Base-by-base conservation (phyloP, 2,113 vertebrate genomes). In the Chrysochloris asiatica region DNA sequence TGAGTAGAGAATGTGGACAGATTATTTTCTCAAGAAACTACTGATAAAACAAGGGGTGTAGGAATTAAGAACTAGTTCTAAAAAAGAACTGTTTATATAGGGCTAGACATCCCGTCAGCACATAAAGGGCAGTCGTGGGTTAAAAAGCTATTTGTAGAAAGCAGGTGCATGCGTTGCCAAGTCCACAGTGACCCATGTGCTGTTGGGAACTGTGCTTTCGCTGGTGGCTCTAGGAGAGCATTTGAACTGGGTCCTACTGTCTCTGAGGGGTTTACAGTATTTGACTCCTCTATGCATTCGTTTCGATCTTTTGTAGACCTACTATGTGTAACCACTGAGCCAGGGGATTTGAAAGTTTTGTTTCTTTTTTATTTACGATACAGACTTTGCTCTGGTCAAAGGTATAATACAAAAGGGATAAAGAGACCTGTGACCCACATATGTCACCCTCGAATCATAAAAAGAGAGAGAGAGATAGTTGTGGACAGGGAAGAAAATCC, bases 21-120 rank as follows among this genome's bases (percentile, higher is more conserved):
- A 86, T 91, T 92, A 82, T 86, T 95, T 93, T 90, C 89, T 88
- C 79, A 89, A 81, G 73, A 88, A 91, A 93, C 4, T 3, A 50
- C 80, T 79, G 56, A 92, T 86, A 78, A 93, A 84, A 76, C 26
- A 41, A 91, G 59, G 36, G 83, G 48, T 41, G 16, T 21, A 75
- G 87, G 84, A 78, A 80, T 93, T 63, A 93, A 88, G 76, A 75
- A 73, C 30, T 16, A 0, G 38, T 86, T 88, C 94, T 86, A 84
- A 93, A 95, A 96, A 83, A 83, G 86, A 88, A 94, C 63, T 93
- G 83, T 92, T 96, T 93, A 84, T 4, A 71, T 6, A 86, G 69
- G 47, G 43, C 50, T 71, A 56, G 83, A 93, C 26, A 33, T 63
- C 77, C 69, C n/a, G 3, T 89, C 90, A 85, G 84, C 87, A 19